These are phyloP conservation scores for Tangara arthus DNA, from an alignment of 2,797 vertebrate species.

Conservation along the genomic window DNA sequence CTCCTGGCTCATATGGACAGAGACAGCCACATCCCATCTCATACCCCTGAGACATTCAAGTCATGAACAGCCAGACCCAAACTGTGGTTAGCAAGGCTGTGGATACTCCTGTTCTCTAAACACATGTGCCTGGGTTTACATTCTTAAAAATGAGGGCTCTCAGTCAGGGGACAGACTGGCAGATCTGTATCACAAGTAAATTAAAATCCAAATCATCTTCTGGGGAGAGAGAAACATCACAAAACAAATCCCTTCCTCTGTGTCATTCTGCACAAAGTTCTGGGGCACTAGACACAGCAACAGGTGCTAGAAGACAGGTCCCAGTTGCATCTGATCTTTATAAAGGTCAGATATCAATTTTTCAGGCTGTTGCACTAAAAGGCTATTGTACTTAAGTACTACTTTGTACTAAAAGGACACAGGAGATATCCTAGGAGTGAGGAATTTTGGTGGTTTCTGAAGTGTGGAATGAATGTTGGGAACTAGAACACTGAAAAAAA, in stretches of 20 bases:
- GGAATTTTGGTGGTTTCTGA: not conserved
- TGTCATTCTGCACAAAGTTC: not conserved
- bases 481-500: not conserved
- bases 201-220: not conserved
- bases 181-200: not conserved
- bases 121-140: not conserved
- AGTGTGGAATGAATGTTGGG: not conserved
- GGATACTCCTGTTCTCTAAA: not conserved
- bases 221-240: not conserved
- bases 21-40: not conserved
- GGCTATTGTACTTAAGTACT: not conserved
- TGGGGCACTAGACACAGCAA: not conserved
- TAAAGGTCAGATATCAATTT: not conserved
- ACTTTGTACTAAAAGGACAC: not conserved
- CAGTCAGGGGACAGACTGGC: not conserved
- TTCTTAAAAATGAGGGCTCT: not conserved
- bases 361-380: conserved; percentile 8
- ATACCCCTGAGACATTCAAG: not conserved
- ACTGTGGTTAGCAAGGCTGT: not conserved
- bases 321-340: not conserved
- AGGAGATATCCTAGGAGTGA: not conserved
- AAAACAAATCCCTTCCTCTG: not conserved
- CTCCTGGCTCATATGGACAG: not conserved
- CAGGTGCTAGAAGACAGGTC: not conserved
- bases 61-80: not conserved